Conservation (phyloP, 2,113 vertebrate genomes). For the Ondatra zibethicus region DNA sequence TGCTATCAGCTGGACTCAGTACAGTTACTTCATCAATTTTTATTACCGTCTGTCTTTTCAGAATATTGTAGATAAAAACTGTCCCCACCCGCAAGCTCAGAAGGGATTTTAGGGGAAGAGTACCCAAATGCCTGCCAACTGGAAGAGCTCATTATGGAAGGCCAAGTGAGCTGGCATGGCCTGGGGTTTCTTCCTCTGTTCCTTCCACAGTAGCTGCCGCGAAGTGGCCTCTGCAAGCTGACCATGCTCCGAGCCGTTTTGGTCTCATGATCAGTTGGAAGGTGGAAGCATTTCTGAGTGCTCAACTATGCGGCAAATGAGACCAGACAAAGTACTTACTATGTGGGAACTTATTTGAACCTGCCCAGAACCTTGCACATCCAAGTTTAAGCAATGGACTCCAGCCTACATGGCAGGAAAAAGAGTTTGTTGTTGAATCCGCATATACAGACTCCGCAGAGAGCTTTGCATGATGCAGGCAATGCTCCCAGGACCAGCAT, state of each 20-base stretch:
- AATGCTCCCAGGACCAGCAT: too few species aligned
- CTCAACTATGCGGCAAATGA: not conserved
- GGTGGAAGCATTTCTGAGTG: not conserved
- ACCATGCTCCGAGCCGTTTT: not conserved
- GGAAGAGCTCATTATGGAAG: not conserved
- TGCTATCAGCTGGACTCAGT: not conserved
- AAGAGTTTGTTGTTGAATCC: not conserved
- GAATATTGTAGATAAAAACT: conserved; percentile 51
- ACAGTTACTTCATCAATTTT: conserved; percentile 8
- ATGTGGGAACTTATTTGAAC: not conserved
- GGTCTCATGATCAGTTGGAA: not conserved
- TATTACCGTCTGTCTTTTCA: conserved; percentile 48
- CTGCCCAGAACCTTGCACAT: not conserved
- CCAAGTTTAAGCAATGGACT: not conserved
- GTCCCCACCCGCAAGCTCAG: not conserved
- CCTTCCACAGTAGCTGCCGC: too few species aligned
- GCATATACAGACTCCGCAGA: not conserved
- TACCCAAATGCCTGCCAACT: not conserved
- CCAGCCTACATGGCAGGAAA: not conserved
- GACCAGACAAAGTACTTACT: not conserved
- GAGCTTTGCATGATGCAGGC: not conserved
- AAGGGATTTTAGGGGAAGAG: not conserved
- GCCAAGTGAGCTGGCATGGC: not conserved
- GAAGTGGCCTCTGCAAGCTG: not conserved
- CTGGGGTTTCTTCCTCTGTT: fast-evolving